Evolutionary conservation across 2,113 vertebrate species (phyloP).

Genomic region (Phaethon lepturus): DNA sequence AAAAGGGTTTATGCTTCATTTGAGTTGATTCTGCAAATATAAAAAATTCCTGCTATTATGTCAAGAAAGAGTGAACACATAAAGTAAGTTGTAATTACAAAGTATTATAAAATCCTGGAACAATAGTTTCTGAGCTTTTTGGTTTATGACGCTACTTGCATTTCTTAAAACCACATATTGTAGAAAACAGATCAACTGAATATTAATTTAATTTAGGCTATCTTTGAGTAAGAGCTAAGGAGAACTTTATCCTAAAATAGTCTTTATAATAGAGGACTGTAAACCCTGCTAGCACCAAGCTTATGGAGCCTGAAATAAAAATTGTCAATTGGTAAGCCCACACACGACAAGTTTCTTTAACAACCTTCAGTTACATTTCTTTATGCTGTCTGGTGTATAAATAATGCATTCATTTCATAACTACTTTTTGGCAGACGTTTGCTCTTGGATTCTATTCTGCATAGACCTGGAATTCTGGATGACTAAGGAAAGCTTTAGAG

Average conservation of each 20-base stretch:
- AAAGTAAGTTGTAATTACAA: not conserved
- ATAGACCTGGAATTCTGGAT: not conserved
- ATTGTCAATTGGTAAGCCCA: not conserved
- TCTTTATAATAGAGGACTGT: not conserved
- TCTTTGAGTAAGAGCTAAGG: not conserved
- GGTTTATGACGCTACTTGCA: not conserved
- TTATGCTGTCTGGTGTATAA: not conserved
- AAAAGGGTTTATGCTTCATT: not conserved
- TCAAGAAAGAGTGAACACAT: not conserved
- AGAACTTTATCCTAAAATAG: not conserved
- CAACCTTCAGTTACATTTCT: not conserved
- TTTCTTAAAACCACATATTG: not conserved
- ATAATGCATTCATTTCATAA: not conserved
- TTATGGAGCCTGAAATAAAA: not conserved
- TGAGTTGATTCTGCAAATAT: not conserved
- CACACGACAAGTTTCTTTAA: not conserved
- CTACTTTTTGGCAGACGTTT: not conserved
- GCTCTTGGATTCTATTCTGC: not conserved
- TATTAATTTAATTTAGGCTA: not conserved
- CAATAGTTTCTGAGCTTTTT: not conserved
- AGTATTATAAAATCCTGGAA: not conserved
- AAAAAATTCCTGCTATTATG: not conserved
- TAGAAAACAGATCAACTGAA: not conserved
- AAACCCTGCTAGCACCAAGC: not conserved
- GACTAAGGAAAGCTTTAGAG: not conserved